phyloP scores from a whole-genome alignment of 2,888 invertebrate genomes.

The Mayetiola destructor region DNA sequence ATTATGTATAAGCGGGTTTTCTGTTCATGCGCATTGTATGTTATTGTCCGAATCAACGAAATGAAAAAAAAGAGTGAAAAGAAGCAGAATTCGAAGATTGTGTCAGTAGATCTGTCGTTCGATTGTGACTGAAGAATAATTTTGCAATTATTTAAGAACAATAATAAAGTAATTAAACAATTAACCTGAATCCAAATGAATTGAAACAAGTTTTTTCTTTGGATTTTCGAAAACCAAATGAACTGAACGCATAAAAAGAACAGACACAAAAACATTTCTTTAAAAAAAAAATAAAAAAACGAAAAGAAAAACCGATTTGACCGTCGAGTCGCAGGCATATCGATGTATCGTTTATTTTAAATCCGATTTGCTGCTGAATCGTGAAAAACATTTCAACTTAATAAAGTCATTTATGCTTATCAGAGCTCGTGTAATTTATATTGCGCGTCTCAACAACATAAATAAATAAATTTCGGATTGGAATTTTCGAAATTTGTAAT shows the following conservation, averaged over 20 bases:
- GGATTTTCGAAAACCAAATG: background rate
- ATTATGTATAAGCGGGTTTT: background rate
- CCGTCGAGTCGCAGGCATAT: background rate
- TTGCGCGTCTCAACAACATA: too few relatives aligned
- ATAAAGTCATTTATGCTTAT: background rate
- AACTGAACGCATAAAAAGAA: background rate
- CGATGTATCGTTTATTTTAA: background rate
- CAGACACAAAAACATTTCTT: background rate
- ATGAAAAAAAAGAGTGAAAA: background rate
- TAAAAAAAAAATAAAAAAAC: background rate
- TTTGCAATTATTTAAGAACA: background rate
- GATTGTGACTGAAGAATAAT: background rate
- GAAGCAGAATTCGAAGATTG: background rate
- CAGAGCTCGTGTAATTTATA: background rate
- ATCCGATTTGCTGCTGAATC: background rate
- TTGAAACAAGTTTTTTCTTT: too few relatives aligned
- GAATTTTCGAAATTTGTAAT: slow-evolving; percentile 1
- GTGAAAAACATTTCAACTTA: background rate
- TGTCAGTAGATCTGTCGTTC: background rate
- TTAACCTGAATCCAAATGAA: slow-evolving; percentile 4
- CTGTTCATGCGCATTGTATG: background rate
- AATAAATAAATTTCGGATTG: too few relatives aligned
- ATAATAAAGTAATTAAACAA: slow-evolving; percentile 10
- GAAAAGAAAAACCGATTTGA: background rate
- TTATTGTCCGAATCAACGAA: background rate